Percentiles rank a stretch among this genome's conserved stretches.
Evolutionary conservation across 2,888 invertebrate species (phyloP).

Genomic region (Hypsopygia costalis): DNA sequence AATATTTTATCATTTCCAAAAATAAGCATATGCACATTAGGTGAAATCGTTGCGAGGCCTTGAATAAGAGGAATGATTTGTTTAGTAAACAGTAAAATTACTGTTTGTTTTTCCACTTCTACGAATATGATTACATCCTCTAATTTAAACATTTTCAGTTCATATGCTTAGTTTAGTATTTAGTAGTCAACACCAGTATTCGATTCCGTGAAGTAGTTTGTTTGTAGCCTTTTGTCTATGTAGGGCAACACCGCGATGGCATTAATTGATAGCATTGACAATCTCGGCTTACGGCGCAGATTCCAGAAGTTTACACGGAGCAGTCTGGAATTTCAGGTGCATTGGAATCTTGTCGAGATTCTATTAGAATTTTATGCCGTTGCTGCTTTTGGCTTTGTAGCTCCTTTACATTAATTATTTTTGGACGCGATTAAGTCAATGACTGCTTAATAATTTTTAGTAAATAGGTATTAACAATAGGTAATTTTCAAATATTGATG

Average conservation of each 20-base stretch:
- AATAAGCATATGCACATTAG: no score
- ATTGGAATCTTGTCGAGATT: constrained; percentile 13
- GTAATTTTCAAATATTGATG: no score
- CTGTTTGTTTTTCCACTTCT: no score
- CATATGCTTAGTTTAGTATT: no score
- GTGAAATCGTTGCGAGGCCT: no score
- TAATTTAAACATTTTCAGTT: no score
- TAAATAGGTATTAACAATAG: no score
- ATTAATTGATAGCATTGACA: constrained; percentile 68
- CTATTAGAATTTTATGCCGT: constrained; percentile 1
- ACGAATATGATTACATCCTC: no score
- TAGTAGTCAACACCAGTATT: no score
- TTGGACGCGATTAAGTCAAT: constrained; percentile 3
- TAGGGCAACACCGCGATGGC: constrained; percentile 59
- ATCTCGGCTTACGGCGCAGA: constrained; percentile 37
- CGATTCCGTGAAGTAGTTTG: constrained; percentile 37
- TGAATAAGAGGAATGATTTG: no score
- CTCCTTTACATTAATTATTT: not conserved
- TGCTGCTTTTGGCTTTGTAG: not conserved
- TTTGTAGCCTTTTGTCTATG: constrained; percentile 57
- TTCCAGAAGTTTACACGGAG: constrained; percentile 29
- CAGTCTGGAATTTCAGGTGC: constrained; percentile 21
- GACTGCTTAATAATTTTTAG: not conserved
- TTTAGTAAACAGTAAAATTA: no score
- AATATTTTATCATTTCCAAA: no score